These are phyloP conservation scores for Caenorhabditis uteleia DNA, from an alignment of 2,888 invertebrate genomes.

Conservation along the genomic window DNA sequence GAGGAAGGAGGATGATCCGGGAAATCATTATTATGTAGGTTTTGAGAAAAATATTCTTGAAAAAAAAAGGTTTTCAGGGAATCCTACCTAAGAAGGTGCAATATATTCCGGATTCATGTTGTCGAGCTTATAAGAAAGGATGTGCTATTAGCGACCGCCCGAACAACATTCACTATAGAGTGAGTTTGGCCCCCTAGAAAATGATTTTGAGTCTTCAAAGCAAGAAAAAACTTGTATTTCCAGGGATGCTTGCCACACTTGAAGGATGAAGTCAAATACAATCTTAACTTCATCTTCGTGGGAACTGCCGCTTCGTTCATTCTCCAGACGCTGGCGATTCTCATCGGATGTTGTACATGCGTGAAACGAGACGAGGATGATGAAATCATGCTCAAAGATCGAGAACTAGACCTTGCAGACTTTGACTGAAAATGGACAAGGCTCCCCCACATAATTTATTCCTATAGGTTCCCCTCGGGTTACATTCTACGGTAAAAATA, in stretches of 20 bases:
- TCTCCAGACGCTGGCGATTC: slow-evolving; percentile 11
- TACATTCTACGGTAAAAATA: no score
- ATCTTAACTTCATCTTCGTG: slow-evolving; percentile 38
- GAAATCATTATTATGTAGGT: slow-evolving; percentile 10
- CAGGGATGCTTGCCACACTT: slow-evolving; percentile 37
- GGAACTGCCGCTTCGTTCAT: slow-evolving; percentile 32
- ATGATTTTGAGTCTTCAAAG: background rate
- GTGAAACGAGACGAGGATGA: slow-evolving; percentile 21
- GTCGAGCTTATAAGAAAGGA: slow-evolving; percentile 25
- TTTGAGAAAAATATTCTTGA: no score
- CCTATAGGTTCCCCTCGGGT: no score
- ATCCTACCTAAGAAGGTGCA: slow-evolving; percentile 18
- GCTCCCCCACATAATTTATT: no score
- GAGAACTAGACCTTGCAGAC: slow-evolving; percentile 30
- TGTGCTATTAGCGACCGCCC: slow-evolving; percentile 44
- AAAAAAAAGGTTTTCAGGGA: slow-evolving; percentile 4
- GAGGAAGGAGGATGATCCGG: slow-evolving; percentile 29
- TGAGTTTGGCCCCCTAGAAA: slow-evolving; percentile 4
- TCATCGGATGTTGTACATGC: slow-evolving; percentile 30
- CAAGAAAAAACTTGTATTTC: slow-evolving; percentile 5
- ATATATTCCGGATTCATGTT: slow-evolving; percentile 49
- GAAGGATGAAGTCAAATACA: slow-evolving; percentile 35
- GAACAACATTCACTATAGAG: slow-evolving; percentile 44
- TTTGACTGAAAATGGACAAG: no score
- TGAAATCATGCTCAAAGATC: slow-evolving; percentile 20